Conservation (phyloP, 2,888 invertebrate genomes). For the Chesias legatella region DNA sequence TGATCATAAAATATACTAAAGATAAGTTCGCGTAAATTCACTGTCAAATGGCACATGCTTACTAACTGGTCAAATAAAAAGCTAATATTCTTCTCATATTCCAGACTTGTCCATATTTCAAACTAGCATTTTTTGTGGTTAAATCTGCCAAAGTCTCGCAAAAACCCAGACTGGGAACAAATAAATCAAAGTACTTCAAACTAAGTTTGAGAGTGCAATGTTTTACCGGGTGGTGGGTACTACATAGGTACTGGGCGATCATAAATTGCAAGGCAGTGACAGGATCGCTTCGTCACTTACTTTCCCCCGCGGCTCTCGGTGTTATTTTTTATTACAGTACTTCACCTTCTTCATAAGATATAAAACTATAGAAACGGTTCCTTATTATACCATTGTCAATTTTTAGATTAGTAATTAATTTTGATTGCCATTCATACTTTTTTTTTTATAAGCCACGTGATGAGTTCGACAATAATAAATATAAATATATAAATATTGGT, state of each 20-base stretch:
- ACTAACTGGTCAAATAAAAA: too few species aligned
- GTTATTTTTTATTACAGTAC: constrained; percentile 11
- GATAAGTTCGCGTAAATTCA: too few species aligned
- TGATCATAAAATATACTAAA: too few species aligned
- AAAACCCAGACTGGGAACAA: constrained; percentile 12
- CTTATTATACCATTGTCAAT: too few species aligned
- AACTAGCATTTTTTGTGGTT: constrained; percentile 4
- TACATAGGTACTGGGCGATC: constrained; percentile 15
- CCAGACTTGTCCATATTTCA: constrained; percentile 3
- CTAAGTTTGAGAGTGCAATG: constrained; percentile 12
- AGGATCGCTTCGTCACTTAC: constrained; percentile 17
- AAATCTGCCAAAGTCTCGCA: constrained; percentile 2
- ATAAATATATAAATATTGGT: too few species aligned
- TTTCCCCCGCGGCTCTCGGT: constrained; percentile 5
- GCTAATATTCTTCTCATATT: not conserved
- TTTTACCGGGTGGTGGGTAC: constrained; percentile 7
- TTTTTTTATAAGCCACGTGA: too few species aligned
- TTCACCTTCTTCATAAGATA: not conserved
- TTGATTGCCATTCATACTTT: too few species aligned
- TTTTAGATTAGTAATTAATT: too few species aligned
- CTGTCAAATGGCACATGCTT: too few species aligned
- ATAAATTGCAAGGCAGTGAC: constrained; percentile 18
- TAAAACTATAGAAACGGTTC: too few species aligned
- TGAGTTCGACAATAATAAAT: too few species aligned
- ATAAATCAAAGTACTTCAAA: constrained; percentile 16